Base-by-base conservation (phyloP, 2,113 vertebrate species). In the Struthio camelus region DNA sequence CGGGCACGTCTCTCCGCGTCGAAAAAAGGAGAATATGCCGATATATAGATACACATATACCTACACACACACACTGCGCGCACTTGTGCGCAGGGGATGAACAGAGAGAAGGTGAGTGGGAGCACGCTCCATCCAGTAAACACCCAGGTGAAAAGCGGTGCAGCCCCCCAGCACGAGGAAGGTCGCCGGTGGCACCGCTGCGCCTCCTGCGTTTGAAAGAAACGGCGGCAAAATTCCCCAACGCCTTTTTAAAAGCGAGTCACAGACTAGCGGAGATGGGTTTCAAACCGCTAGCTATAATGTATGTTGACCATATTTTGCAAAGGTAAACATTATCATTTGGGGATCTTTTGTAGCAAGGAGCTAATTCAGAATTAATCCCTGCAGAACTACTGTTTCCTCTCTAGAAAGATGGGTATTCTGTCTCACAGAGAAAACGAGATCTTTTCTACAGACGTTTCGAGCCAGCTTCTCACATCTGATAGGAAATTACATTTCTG, bases 11-110 rank as follows among this genome's bases (percentile, higher is more conserved):
- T 90, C 91, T 69, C 65, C 46, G 48, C 34, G 1, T 28, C 30
- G 2, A 19, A 59, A 73, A 73, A 84, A 34, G 58, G 40, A 77
- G 34, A 80, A 36, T 14, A 3, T 9, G 72, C 32, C n/a, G n/a
- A 8, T 19, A 36, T 14, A 38, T 4, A 64, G 59, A 3, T 14
- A 3, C 0, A 10, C 23, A 32, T 38, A 44, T 73, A 44, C 1
- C 7, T 9, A 4, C 1, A 3, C 2, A 6, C 8, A 36, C 17
- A n/a, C 8, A 13, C n/a, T n/a, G n/a, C n/a, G n/a, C n/a, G n/a
- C n/a, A n/a, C n/a, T n/a, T 4, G 28, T 51, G 10, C 18, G 14
- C 27, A 38, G 6, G 24, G 48, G 92, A 80, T n/a, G 54, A 64
- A 70, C 32, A 58, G 62, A 58, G 73, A 70, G 50, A 70, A 86